Conservation (phyloP, 2,113 vertebrate species). For the Pipa parva region DNA sequence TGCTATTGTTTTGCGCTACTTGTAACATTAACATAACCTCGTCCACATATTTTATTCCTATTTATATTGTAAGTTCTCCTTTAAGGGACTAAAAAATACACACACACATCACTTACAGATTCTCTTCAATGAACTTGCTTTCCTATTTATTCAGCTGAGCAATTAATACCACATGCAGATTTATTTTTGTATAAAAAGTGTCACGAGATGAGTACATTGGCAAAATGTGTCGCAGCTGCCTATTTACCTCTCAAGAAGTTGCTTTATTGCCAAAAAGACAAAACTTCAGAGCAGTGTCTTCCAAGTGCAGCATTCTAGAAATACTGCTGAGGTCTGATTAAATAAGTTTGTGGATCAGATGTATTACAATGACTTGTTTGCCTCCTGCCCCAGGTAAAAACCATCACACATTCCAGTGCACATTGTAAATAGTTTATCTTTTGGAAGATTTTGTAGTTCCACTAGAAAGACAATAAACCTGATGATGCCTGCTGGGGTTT, state of each 20-base stretch:
- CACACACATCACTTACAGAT: background rate
- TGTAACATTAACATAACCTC: no score
- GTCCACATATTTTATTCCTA: no score
- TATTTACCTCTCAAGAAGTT: constrained; percentile 53
- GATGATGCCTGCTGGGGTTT: background rate
- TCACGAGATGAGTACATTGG: constrained; percentile 27
- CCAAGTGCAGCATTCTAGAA: constrained; percentile 36
- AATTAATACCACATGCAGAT: constrained; percentile 37
- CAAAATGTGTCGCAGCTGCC: constrained; percentile 37
- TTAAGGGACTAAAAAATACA: no score
- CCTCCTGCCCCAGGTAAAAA: constrained; percentile 10
- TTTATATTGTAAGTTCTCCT: no score
- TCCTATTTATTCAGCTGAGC: constrained; percentile 22
- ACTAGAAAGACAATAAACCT: no score
- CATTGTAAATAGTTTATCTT: background rate
- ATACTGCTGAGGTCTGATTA: constrained; percentile 25
- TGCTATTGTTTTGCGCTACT: no score
- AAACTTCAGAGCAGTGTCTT: constrained; percentile 43
- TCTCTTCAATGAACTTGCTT: constrained; percentile 28
- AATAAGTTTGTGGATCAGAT: constrained; percentile 15
- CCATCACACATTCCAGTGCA: background rate
- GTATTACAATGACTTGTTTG: constrained; percentile 8
- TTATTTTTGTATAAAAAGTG: constrained; percentile 39
- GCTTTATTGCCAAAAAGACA: constrained; percentile 47
- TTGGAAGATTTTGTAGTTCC: background rate